Conservation (phyloP, 2,113 vertebrate genomes). For the Ia io region DNA sequence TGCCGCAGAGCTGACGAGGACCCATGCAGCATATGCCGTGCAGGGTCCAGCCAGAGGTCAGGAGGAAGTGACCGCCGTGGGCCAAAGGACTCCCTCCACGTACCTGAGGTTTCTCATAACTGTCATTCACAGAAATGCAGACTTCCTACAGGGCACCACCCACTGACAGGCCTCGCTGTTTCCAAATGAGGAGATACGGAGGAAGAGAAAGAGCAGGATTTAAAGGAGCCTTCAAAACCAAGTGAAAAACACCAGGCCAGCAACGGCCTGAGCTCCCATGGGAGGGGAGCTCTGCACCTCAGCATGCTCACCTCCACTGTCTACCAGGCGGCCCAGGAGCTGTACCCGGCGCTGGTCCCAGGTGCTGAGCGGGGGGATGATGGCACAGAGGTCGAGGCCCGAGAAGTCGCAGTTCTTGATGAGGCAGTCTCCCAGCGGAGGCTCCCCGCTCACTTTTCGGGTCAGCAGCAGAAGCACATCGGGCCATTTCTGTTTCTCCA, state of each 20-base stretch:
- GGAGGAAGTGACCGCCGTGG: not conserved
- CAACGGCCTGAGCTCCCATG: rapidly evolving
- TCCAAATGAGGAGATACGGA: not conserved
- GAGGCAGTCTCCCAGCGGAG: slow-evolving; percentile 27
- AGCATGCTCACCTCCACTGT: slow-evolving; percentile 81
- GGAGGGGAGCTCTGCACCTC: not conserved
- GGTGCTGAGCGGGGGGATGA: slow-evolving; percentile 74
- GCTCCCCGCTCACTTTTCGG: slow-evolving; percentile 70
- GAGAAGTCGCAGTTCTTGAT: slow-evolving; percentile 77
- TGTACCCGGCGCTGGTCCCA: slow-evolving; percentile 56
- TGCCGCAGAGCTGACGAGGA: not conserved
- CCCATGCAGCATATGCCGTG: rapidly evolving
- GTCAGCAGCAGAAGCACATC: slow-evolving; percentile 83
- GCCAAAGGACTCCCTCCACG: not conserved
- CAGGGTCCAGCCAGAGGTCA: not conserved
- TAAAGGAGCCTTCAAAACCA: not conserved
- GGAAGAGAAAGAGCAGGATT: not conserved
- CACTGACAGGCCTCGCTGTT: not conserved
- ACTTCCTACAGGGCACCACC: not conserved
- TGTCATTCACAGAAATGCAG: not conserved
- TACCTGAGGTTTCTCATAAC: not conserved
- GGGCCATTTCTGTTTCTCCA: slow-evolving; percentile 81
- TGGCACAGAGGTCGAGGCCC: slow-evolving; percentile 76
- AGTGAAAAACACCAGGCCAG: not conserved
- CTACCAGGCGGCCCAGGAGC: slow-evolving; percentile 81